Conservation (phyloP, 2,113 vertebrate genomes). For the Lampris megalopsis region DNA sequence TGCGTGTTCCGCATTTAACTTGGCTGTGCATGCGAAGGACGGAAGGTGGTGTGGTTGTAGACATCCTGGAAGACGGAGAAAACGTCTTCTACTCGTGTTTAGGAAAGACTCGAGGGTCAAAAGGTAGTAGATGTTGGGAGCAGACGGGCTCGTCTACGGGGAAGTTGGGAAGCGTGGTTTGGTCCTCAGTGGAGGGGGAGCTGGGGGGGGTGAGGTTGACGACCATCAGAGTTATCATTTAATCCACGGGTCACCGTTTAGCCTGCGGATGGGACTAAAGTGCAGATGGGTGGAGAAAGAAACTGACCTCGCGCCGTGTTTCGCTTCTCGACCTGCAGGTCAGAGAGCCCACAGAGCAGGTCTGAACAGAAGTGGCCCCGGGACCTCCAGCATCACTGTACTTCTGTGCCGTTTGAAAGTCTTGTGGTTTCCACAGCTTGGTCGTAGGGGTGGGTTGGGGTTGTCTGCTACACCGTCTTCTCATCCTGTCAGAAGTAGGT, state of each 20-base stretch:
- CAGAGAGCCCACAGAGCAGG: constrained; percentile 34
- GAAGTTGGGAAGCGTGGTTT: not conserved
- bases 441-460: not conserved
- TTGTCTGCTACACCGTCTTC: constrained; percentile 24
- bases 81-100: constrained; percentile 1
- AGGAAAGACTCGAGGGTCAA: too few relatives aligned
- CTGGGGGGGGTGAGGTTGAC: too few relatives aligned
- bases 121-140: constrained; percentile 20
- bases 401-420: constrained; percentile 20
- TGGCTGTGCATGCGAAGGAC: constrained; percentile 33
- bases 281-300: not conserved
- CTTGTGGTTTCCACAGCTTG: too few relatives aligned
- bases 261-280: not conserved
- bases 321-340: constrained; percentile 23
- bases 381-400: constrained; percentile 51
- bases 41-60: constrained; percentile 14
- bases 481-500: constrained; percentile 48
- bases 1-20: constrained; percentile 16
- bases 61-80: constrained; percentile 26
- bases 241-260: too few relatives aligned
- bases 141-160: not conserved
- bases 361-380: constrained; percentile 57
- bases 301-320: constrained; percentile 2
- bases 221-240: too few relatives aligned
- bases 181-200: too few relatives aligned